phyloP scores from a whole-genome alignment of 2,888 invertebrate genomes.

The Tetranychus piercei region DNA sequence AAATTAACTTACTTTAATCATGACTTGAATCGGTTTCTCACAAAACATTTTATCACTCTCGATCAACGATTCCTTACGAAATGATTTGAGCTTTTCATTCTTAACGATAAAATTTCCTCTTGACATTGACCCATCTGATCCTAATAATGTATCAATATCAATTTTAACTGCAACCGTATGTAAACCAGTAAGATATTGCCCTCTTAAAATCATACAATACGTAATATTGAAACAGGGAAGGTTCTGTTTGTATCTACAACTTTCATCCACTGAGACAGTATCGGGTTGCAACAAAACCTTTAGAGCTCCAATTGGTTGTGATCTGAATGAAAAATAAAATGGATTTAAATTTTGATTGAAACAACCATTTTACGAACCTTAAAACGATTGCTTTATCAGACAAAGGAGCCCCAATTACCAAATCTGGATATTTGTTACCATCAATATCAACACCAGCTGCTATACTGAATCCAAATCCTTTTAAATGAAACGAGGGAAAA shows the following conservation, averaged over 20 bases:
- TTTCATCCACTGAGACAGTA: background rate
- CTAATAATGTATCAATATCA: background rate
- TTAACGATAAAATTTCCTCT: background rate
- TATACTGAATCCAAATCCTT: conserved; percentile 1
- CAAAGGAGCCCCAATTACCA: background rate
- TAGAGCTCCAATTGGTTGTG: conserved; percentile 3
- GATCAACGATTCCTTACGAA: background rate
- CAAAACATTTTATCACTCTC: background rate
- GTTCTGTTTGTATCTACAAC: background rate
- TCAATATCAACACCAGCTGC: background rate
- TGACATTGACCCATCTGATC: background rate
- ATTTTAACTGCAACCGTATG: background rate
- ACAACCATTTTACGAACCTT: background rate
- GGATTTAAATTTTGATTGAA: background rate
- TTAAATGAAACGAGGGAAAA: background rate
- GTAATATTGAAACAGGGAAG: conserved; percentile 4
- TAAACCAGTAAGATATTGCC: background rate
- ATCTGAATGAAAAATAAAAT: background rate
- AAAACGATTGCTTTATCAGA: background rate
- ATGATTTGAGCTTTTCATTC: background rate
- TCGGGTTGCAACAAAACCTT: background rate
- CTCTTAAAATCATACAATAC: background rate
- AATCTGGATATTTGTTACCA: background rate
- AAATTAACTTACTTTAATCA: background rate
- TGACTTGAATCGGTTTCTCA: background rate